Evolutionary conservation across 2,888 invertebrate genomes (phyloP).

Genomic region (Cheilosia variabilis): DNA sequence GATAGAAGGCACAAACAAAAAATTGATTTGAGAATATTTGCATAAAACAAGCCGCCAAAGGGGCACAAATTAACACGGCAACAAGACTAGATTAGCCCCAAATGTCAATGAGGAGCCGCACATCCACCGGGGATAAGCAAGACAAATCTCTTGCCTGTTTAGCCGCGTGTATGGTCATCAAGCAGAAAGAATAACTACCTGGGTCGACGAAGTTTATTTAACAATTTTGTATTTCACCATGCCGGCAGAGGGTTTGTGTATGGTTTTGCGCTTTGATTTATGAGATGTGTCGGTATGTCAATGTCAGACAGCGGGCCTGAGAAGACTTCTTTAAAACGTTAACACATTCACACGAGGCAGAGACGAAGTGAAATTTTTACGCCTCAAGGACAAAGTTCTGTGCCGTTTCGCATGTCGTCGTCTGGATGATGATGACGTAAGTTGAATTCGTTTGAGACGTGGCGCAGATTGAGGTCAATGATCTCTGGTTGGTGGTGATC

Average conservation of each 20-base stretch:
- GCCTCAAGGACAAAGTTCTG: conserved; percentile 32
- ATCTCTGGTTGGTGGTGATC: not conserved
- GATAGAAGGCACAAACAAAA: conserved; percentile 7
- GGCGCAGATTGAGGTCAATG: conserved; percentile 13
- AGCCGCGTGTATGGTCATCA: not conserved
- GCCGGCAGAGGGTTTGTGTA: not conserved
- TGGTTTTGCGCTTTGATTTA: conserved; percentile 45
- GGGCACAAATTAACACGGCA: conserved; percentile 52
- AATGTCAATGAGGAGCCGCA: conserved; percentile 37
- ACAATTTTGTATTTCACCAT: not conserved
- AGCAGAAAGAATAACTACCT: conserved; percentile 18
- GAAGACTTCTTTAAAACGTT: conserved; percentile 42
- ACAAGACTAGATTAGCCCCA: conserved; percentile 43
- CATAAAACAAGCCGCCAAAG: conserved; percentile 67
- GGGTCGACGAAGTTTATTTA: conserved; percentile 15
- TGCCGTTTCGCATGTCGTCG: conserved; percentile 16
- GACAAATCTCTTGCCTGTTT: conserved; percentile 10
- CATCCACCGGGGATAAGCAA: conserved; percentile 1
- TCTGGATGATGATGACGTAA: conserved; percentile 43
- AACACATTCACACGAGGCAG: conserved; percentile 16
- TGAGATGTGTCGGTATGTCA: conserved; percentile 55
- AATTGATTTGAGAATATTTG: conserved; percentile 56
- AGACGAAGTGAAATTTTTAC: conserved; percentile 1
- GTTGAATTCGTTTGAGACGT: not conserved
- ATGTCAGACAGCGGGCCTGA: conserved; percentile 48